Base-by-base conservation (phyloP, 2,113 vertebrate genomes). In the Lates calcarifer region DNA sequence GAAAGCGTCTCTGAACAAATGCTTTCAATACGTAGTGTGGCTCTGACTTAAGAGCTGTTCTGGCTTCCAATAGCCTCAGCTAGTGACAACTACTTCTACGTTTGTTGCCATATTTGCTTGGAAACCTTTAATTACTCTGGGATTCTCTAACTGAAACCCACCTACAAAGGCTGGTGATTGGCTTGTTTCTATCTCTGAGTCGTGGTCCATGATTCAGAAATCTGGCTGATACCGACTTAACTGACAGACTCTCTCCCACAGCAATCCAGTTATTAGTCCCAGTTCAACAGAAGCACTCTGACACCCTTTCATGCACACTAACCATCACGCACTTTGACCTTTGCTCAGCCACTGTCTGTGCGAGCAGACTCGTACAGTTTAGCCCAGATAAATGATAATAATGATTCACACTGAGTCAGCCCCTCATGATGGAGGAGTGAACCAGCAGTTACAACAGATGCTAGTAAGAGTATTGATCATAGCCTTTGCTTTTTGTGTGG, bases 371-470 rank as follows among this genome's bases (percentile, higher is more conserved):
- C 43, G 18, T 56, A 3, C 29, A 31, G 29, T 15, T 13, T 4
- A 6, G 37, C 29, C 7, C 6, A 11, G 8, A 35, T 49, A 24
- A 1, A 31, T 37, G 22, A 5, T 11, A n/a, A 51, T 8, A 0
- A 18, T n/a, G 60, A 56, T 7, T 79, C 31, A 20, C 35, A 26
- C 7, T 57, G 77, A 45, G 10, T 79, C 37, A 35, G 60, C 7
- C 3, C 26, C 26, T 6, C 13, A 47, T n/a, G n/a, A 12, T 17
- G 39, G 51, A 57, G 77, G 60, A 49, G 51, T 39, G 69, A 51
- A 41, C 13, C 68, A 39, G 29, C 49, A 79, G 39, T 51, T 29
- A 1, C 35, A 58, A 64, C 49, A 28, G 77, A 28, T 58, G 68
- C 51, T 58, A 8, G 12, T 13, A 29, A 31, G 61, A 15, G 24